phyloP scores from a whole-genome alignment of 2,888 invertebrate species.

The Heliconius sara region DNA sequence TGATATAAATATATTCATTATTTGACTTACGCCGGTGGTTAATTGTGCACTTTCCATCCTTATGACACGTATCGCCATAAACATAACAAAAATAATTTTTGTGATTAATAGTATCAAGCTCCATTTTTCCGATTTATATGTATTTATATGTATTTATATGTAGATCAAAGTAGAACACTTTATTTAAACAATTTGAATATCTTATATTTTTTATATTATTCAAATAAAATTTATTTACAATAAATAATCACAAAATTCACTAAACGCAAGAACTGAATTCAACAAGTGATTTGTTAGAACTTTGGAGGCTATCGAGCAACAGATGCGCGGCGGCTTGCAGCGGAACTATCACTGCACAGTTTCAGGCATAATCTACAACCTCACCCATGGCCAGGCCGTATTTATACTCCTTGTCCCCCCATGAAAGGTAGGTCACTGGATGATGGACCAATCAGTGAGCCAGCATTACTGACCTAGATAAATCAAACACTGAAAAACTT shows the following conservation, averaged over 20 bases:
- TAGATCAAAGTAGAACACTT: too few species aligned
- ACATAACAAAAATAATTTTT: background rate
- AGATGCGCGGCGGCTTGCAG: background rate
- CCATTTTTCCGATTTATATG: background rate
- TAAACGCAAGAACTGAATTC: background rate
- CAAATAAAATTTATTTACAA: too few species aligned
- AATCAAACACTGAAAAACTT: background rate
- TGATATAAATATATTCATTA: background rate
- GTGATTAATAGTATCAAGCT: background rate
- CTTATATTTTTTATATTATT: too few species aligned
- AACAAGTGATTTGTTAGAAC: background rate
- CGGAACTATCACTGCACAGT: background rate
- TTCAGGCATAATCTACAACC: background rate
- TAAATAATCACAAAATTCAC: background rate
- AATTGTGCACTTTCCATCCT: background rate
- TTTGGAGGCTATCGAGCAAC: background rate
- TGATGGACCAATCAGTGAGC: constrained; percentile 12
- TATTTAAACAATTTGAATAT: too few species aligned
- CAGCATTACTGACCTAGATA: background rate
- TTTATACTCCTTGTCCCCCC: constrained; percentile 10
- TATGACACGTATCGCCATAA: background rate
- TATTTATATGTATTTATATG: too few species aligned
- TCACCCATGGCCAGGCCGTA: background rate
- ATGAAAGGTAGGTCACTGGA: constrained; percentile 1
- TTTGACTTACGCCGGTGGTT: constrained; percentile 3